Evolutionary conservation across 2,113 vertebrate genomes (phyloP).

Genomic region (Platysternon megacephalum): DNA sequence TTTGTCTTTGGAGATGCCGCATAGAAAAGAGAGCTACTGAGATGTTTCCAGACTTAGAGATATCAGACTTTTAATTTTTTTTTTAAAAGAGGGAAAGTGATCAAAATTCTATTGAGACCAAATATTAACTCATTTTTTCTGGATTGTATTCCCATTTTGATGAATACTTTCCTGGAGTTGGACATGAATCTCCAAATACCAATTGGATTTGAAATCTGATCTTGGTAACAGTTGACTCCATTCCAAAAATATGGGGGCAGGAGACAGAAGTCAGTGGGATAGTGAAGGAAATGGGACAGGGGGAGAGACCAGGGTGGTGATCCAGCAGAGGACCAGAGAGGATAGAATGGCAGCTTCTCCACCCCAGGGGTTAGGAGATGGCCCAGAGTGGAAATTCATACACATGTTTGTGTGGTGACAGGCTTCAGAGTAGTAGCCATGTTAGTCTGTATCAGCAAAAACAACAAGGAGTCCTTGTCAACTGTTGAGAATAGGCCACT

Average conservation of each 20-base stretch:
- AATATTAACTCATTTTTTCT: background rate
- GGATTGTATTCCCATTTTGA: background rate
- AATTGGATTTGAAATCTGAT: background rate
- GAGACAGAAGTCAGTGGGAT: background rate
- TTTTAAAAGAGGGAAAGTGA: background rate
- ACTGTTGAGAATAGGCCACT: no score
- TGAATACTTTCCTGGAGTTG: background rate
- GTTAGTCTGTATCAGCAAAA: no score
- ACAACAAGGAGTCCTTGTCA: no score
- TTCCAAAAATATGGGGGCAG: no score
- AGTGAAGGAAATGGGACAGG: background rate
- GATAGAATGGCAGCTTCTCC: background rate
- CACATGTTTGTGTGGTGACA: no score
- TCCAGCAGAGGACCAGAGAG: background rate
- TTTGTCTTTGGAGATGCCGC: background rate
- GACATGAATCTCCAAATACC: background rate
- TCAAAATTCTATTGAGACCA: background rate
- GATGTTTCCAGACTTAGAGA: background rate
- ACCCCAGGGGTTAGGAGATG: background rate
- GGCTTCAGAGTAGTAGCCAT: no score
- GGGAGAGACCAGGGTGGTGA: background rate
- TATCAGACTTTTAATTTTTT: background rate
- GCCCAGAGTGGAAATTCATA: background rate
- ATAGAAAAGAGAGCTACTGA: background rate
- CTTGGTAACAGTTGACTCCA: background rate